Conservation (phyloP, 1,140 invertebrate genomes). For the Drosophila lini region DNA sequence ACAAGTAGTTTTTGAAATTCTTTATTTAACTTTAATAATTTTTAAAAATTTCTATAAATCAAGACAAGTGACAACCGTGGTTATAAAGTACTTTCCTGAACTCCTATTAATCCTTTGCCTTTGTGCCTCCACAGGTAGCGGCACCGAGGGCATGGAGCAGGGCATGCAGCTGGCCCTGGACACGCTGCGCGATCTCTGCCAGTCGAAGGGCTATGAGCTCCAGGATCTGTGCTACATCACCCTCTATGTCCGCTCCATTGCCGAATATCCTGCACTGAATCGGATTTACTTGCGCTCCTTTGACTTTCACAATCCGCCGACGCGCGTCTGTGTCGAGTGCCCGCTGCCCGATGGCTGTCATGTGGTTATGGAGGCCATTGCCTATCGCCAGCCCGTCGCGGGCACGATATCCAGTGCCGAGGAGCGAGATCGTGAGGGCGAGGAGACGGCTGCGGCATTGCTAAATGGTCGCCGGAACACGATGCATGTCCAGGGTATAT, state of each 20-base stretch:
- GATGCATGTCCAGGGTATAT: slow-evolving; percentile 97
- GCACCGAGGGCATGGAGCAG: slow-evolving; percentile 53
- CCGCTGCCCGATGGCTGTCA: slow-evolving; percentile 89
- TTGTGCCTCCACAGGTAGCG: slow-evolving; percentile 47
- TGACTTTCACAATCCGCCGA: slow-evolving; percentile 92
- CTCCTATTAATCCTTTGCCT: background rate
- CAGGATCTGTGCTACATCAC: slow-evolving; percentile 91
- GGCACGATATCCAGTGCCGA: slow-evolving; percentile 48
- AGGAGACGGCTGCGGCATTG: slow-evolving; percentile 47
- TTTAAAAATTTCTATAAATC: too few relatives aligned
- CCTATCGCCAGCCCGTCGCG: slow-evolving; percentile 85
- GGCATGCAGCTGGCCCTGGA: slow-evolving; percentile 75
- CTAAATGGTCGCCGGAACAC: slow-evolving; percentile 84
- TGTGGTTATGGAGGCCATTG: slow-evolving; percentile 91
- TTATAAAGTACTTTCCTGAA: background rate
- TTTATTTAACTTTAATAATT: background rate
- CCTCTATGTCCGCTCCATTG: slow-evolving; percentile 93
- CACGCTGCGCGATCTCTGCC: slow-evolving; percentile 59
- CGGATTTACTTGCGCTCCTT: slow-evolving; percentile 91
- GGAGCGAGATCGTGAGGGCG: slow-evolving; percentile 45
- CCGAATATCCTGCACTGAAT: slow-evolving; percentile 91
- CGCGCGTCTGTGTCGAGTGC: slow-evolving; percentile 94
- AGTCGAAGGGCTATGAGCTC: slow-evolving; percentile 86
- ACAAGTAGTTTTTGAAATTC: background rate
- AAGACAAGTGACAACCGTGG: slow-evolving; percentile 1